Base-by-base conservation (phyloP, 2,797 vertebrate genomes). In the Scarus forsteni region DNA sequence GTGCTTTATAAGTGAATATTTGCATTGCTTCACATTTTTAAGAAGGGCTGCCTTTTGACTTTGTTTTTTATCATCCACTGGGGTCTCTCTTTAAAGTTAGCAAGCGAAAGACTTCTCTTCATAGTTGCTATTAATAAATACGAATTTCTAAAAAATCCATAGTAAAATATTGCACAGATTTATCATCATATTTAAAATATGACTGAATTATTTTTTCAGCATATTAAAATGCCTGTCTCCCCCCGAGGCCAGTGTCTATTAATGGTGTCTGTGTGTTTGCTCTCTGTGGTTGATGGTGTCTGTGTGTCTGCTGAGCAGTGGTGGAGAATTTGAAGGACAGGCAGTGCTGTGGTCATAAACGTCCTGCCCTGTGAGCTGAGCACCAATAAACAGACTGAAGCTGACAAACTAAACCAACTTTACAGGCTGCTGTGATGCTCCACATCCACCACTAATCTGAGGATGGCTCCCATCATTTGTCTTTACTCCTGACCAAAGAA, bases 351-450 rank as follows among this genome's bases (percentile, higher is more conserved):
- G 13, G 34, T 68, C 56, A 58, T 83, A 78, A 80, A 73, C 42
- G 54, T 67, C 74, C 49, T 38, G n/a, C 65, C 65, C 65, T 16
- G 61, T 75, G 61, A 69, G 76, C 58, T 54, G 66, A 64, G 68
- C 73, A 49, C 73, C 81, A 72, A 84, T 84, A 86, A 86, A 84
- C 62, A 44, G 71, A 46, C 51, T 18, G 42, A 54, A 65, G 51
- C 56, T 66, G 81, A 77, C 76, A 35, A 55, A 60, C 50, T 59
- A 56, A 81, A 73, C 70, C 75, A 64, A 51, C 42, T 73, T 67
- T 66, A 66, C 73, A 52, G 77, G 67, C 70, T 6, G 2, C 66
- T 7, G 58, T 36, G 70, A 80, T 39, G 48, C 74, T 44, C 63
- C 35, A 64, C 68, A 52, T 64, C 71, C 75, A 61, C 15, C 19